A percentile compares a stretch with the other conserved stretches of the same genome.
Conservation (phyloP, 2,113 vertebrate species). For the Hippocampus zosterae region DNA sequence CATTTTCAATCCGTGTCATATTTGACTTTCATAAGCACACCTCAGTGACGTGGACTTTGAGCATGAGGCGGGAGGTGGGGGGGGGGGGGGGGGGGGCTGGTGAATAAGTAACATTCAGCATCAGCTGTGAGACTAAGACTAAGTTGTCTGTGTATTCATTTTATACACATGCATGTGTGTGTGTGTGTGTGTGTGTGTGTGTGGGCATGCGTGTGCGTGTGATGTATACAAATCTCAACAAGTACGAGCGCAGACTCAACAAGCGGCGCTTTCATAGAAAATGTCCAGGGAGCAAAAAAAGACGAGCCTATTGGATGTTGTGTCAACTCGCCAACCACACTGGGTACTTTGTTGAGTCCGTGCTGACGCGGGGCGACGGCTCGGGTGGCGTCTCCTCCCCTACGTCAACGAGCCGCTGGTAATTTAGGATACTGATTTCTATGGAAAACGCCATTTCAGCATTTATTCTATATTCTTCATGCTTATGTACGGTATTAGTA, state of each 20-base stretch:
- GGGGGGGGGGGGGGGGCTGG: conserved; percentile 10
- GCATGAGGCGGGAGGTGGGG: conserved; percentile 15
- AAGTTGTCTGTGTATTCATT: conserved; percentile 48
- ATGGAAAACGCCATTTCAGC: conserved; percentile 39
- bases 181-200: no score
- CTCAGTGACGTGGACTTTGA: conserved; percentile 34
- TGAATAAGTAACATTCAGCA: conserved; percentile 65
- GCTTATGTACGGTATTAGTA: not conserved
- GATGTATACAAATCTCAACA: conserved; percentile 63
- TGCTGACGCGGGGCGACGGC: conserved; percentile 60
- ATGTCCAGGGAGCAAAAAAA: conserved; percentile 53
- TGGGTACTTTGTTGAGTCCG: conserved; percentile 62
- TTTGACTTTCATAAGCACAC: conserved; percentile 57
- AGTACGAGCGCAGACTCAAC: conserved; percentile 47
- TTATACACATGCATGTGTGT: conserved; percentile 24
- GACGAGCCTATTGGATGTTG: conserved; percentile 49
- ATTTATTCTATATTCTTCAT: conserved; percentile 3
- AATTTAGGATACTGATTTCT: conserved; percentile 46
- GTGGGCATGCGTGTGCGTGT: conserved; percentile 16
- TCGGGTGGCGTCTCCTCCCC: conserved; percentile 57
- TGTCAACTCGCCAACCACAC: conserved; percentile 56
- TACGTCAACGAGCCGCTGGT: conserved; percentile 19
- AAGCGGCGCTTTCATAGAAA: conserved; percentile 71
- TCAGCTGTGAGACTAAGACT: conserved; percentile 57
- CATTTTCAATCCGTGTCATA: conserved; percentile 59